A percentile compares a stretch with the other conserved stretches of the same genome.
Evolutionary conservation across 1,140 invertebrate species (phyloP).

Genomic region (Trinorchestia longiramus): DNA sequence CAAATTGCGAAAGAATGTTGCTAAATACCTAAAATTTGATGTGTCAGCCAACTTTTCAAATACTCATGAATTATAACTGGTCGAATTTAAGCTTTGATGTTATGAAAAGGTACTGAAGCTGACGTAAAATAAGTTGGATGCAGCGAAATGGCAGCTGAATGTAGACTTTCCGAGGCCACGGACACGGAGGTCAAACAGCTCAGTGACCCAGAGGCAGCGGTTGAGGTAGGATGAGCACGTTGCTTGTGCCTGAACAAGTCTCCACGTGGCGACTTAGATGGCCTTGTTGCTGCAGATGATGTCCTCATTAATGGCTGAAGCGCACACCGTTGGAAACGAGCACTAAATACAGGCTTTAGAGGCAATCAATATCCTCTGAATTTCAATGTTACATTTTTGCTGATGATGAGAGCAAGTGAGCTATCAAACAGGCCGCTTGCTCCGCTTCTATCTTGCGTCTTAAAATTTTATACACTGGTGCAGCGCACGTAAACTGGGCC

Average conservation of each 20-base stretch:
- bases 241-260: neutral
- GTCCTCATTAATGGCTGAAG: slow-evolving; percentile 7
- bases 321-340: neutral
- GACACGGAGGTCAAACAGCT: neutral
- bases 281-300: neutral
- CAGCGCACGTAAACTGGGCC: neutral
- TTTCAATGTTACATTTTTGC: slow-evolving; percentile 34
- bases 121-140: no score
- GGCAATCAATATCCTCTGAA: neutral
- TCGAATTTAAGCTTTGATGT: no score
- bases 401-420: neutral
- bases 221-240: neutral
- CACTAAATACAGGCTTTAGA: neutral
- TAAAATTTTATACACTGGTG: slow-evolving; percentile 20
- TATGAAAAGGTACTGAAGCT: no score
- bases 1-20: no score
- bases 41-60: no score
- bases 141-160: no score
- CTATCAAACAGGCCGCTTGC: neutral
- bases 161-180: no score
- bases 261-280: slow-evolving; percentile 37
- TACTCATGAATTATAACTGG: no score
- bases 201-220: neutral
- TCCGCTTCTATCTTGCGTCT: neutral
- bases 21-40: no score